These are phyloP conservation scores for Danaus plexippus DNA, from an alignment of 1,140 invertebrate species.

Conservation along the genomic window DNA sequence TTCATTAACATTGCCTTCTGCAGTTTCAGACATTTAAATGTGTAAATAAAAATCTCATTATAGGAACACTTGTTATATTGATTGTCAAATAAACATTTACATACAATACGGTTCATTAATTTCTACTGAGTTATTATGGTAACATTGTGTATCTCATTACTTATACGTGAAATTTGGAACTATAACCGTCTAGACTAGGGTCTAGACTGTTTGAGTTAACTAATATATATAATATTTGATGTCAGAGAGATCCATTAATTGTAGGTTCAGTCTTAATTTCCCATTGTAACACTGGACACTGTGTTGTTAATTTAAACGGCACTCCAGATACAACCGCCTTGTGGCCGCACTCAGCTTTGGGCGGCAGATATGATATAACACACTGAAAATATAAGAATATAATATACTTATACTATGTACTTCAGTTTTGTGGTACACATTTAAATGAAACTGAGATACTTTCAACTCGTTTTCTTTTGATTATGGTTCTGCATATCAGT, in stretches of 20 bases:
- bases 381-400: constrained; percentile 49
- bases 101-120: background rate
- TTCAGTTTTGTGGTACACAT: background rate
- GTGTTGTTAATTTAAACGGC: constrained; percentile 55
- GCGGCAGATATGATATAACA: constrained; percentile 63
- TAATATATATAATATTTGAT: constrained; percentile 12
- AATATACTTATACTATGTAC: background rate
- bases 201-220: background rate
- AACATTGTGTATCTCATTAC: too few relatives aligned
- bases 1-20: too few relatives aligned
- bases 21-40: too few relatives aligned
- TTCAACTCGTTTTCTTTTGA: background rate
- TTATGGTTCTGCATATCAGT: too few relatives aligned
- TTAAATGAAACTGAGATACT: background rate
- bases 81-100: background rate
- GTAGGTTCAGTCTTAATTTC: constrained; percentile 54
- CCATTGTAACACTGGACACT: constrained; percentile 57
- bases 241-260: constrained; percentile 57
- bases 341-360: constrained; percentile 51
- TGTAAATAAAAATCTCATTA: too few relatives aligned
- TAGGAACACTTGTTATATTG: background rate
- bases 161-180: too few relatives aligned
- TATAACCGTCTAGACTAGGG: too few relatives aligned
- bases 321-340: constrained; percentile 63
- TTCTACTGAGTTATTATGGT: too few relatives aligned